Evolutionary conservation across 2,888 invertebrate genomes (phyloP).

Genomic region (Tyria jacobaeae): DNA sequence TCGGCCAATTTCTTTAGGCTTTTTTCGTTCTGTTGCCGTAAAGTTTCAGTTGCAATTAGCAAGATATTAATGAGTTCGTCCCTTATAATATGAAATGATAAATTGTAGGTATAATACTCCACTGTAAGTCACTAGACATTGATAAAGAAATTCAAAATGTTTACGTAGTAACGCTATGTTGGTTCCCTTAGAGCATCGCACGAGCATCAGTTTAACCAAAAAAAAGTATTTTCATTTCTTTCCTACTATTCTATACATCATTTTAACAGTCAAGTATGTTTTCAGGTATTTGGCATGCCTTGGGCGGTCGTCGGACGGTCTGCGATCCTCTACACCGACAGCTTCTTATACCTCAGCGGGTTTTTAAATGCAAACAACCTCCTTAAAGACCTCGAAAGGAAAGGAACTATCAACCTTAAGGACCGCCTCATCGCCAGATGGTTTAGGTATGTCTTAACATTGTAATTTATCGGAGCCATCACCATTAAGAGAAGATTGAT

Average conservation of each 20-base stretch:
- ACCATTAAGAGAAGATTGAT: conserved; percentile 50
- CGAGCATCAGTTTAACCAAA: neutral
- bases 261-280: conserved; percentile 28
- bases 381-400: conserved; percentile 81
- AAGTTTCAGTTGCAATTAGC: too few species aligned
- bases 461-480: conserved; percentile 37
- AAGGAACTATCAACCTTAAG: conserved; percentile 80
- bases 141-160: too few species aligned
- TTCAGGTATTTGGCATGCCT: conserved; percentile 82
- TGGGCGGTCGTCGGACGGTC: conserved; percentile 88
- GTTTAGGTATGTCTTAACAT: conserved; percentile 76
- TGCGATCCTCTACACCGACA: conserved; percentile 88
- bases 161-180: too few species aligned
- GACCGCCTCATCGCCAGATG: conserved; percentile 82
- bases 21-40: too few species aligned
- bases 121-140: too few species aligned
- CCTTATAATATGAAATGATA: too few species aligned
- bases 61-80: too few species aligned
- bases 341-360: conserved; percentile 87
- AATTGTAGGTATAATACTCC: too few species aligned
- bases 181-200: too few species aligned
- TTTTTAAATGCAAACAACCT: conserved; percentile 85
- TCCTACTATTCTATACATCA: neutral
- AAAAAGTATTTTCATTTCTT: neutral
- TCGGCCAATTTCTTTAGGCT: too few species aligned